These are phyloP conservation scores for Syngnathus typhle DNA, from an alignment of 2,113 vertebrate species.

Conservation along the genomic window DNA sequence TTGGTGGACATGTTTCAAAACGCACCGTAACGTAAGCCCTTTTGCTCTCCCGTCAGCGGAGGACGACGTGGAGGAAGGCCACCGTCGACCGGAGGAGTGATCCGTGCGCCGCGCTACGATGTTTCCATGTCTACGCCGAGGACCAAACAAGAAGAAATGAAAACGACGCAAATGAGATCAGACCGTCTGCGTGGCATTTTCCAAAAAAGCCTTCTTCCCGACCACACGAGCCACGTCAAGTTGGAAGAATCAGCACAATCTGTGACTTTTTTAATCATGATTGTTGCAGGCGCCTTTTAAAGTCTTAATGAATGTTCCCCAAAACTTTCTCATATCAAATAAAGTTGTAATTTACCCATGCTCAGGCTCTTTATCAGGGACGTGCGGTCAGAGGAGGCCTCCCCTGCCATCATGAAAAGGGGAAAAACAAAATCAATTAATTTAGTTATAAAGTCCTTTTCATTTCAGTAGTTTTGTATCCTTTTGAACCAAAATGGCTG, in stretches of 20 bases:
- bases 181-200: background rate
- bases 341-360: background rate
- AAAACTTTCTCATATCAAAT: background rate
- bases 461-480: too few species aligned
- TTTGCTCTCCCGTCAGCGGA: conserved; percentile 18
- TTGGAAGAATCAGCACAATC: background rate
- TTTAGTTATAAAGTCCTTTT: too few species aligned
- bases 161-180: background rate
- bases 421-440: too few species aligned
- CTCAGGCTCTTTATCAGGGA: background rate
- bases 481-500: too few species aligned
- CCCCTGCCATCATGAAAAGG: too few species aligned
- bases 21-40: background rate
- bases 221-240: background rate
- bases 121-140: background rate
- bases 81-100: conserved; percentile 71
- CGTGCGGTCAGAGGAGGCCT: too few species aligned
- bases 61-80: conserved; percentile 47
- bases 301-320: background rate
- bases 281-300: background rate
- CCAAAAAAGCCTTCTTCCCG: background rate
- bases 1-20: background rate
- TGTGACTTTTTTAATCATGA: background rate
- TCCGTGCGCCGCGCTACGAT: conserved; percentile 35
- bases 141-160: background rate